phyloP scores from a whole-genome alignment of 2,113 vertebrate genomes.

The Istiophorus platypterus region DNA sequence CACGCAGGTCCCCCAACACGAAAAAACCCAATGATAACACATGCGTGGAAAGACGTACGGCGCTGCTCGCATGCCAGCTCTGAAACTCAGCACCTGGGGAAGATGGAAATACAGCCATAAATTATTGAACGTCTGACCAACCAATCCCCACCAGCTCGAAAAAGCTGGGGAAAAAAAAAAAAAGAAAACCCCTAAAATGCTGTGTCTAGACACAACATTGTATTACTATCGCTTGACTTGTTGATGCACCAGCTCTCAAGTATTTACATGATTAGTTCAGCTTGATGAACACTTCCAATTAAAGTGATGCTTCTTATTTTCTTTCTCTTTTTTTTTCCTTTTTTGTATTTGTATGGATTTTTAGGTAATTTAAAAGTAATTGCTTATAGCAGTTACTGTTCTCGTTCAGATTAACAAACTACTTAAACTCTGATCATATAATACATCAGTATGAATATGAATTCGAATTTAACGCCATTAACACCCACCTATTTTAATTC shows the following conservation, averaged over 20 bases:
- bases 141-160: constrained; percentile 3
- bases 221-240: constrained; percentile 59
- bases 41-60: constrained; percentile 16
- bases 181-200: constrained; percentile 22
- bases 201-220: constrained; percentile 75
- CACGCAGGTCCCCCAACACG: constrained; percentile 47
- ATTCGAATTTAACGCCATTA: neutral
- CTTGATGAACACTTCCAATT: constrained; percentile 32
- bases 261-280: constrained; percentile 65
- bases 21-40: constrained; percentile 52
- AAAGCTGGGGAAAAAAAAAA: constrained; percentile 27
- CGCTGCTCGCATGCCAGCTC: constrained; percentile 1
- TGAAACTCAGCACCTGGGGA: neutral
- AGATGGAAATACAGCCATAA: constrained; percentile 50
- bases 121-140: constrained; percentile 67
- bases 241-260: constrained; percentile 50
- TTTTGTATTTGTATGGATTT: neutral
- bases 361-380: neutral
- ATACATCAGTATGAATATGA: neutral
- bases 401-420: neutral
- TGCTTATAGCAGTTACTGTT: too few relatives aligned
- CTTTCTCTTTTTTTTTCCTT: neutral
- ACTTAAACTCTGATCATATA: neutral
- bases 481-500: neutral
- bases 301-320: neutral